These are phyloP conservation scores for Emydocephalus ijimae DNA, from an alignment of 2,113 vertebrate genomes.

Conservation along the genomic window DNA sequence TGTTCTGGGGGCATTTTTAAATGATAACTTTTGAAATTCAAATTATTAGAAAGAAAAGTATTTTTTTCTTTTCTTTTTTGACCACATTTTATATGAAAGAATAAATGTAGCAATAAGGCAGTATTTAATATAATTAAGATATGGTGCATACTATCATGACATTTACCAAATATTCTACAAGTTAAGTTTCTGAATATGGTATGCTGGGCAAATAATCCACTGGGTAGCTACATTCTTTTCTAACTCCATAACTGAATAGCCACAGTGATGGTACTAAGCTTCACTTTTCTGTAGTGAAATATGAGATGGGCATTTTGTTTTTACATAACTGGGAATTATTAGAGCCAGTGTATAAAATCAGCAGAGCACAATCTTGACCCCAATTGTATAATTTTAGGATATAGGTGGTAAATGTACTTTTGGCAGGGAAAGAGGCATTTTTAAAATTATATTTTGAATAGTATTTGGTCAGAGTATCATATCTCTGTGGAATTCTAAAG, in stretches of 20 bases:
- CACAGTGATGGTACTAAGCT: not conserved
- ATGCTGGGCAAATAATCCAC: not conserved
- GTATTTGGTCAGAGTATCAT: not conserved
- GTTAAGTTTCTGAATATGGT: conserved; percentile 43
- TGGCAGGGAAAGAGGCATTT: not conserved
- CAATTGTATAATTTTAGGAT: not conserved
- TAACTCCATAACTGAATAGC: not conserved
- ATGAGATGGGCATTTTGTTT: not conserved
- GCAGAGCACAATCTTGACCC: not conserved
- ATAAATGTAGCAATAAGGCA: conserved; percentile 61
- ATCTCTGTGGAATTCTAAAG: not conserved
- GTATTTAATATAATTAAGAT: conserved; percentile 62
- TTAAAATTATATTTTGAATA: not conserved
- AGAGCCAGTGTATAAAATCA: not conserved
- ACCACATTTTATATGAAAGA: conserved; percentile 59
- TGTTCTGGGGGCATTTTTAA: conserved; percentile 59
- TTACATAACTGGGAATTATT: not conserved
- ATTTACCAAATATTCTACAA: conserved; percentile 26
- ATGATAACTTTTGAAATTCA: conserved; percentile 66
- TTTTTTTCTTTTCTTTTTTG: conserved; percentile 55
- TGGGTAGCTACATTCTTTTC: not conserved
- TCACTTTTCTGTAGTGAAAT: not conserved
- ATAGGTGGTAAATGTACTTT: not conserved
- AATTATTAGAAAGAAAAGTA: conserved; percentile 52
- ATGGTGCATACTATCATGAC: conserved; percentile 36